Conservation (phyloP, 2,888 invertebrate genomes). For the Spisula solida region DNA sequence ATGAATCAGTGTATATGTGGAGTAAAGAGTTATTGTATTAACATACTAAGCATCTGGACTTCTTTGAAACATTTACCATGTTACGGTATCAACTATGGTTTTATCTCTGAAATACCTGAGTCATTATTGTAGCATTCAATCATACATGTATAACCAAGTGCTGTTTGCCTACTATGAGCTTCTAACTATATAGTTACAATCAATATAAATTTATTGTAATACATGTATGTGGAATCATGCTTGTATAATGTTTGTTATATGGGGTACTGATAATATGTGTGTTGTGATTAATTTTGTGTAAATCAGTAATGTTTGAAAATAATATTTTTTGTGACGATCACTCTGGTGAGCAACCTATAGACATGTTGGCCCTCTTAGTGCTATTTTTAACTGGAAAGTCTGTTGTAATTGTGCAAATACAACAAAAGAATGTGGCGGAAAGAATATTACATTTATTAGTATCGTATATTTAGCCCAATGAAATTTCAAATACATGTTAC, state of each 20-base stretch:
- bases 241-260: neutral
- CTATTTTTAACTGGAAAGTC: too few species aligned
- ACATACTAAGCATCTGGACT: neutral
- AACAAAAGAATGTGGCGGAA: too few species aligned
- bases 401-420: too few species aligned
- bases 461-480: too few species aligned
- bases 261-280: neutral
- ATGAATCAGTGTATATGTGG: too few species aligned
- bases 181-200: neutral
- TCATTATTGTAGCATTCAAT: neutral
- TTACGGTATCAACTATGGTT: neutral
- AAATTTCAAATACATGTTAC: too few species aligned
- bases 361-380: too few species aligned
- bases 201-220: neutral
- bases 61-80: neutral
- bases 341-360: too few species aligned
- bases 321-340: neutral
- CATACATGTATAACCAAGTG: neutral
- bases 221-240: neutral
- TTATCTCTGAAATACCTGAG: neutral
- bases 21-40: too few species aligned
- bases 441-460: too few species aligned
- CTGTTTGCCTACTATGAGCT: neutral
- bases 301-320: neutral
- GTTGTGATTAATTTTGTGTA: neutral